Evolutionary conservation across 2,888 invertebrate species (phyloP), one percentile per base, ranked within the genome.

Genomic region (Cheilosia pagana): DNA sequence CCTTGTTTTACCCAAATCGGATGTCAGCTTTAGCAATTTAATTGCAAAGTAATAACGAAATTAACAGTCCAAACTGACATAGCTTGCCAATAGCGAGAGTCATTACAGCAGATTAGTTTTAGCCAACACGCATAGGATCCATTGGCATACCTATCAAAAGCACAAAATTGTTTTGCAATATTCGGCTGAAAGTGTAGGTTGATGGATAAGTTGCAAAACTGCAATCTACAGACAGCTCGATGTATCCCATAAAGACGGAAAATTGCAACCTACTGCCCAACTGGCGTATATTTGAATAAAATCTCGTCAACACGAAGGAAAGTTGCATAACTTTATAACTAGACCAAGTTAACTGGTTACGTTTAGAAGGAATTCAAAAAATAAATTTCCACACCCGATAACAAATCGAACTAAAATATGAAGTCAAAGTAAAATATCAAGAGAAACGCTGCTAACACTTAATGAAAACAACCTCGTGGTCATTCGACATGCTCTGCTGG

Each of bases 401-500:
- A 25, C 16, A 25, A n/a, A 39, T 25, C 35, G n/a, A 35, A 52
- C 28, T 43, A 43, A 43, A 43, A 10, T 16, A 16, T 28, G 43
- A 45, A 8, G 0, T 19, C 19, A 16, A 45, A 45, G 8, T 19
- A 19, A 25, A 41, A 19, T n/a, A 23, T 63, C 8, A 65, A 41
- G 12, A 41, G 59, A 68, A 31, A 25, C 5, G 14, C 8, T 75
- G 6, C 7, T 19, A 45, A 45, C 16, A 16, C 16, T 68, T n/a
- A 35, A 52, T 25, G 10, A 60, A 23, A 50, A 50, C 23, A 53
- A 74, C 79, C 79, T 79, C 74, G 79, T 21, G 16, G 28, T 16
- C 12, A 60, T 65, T 65, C 23, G 78, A 65, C 59, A 78, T 74
- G 79, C 74, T 79, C 79, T 74, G 79, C 53, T 74, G 67, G 25